These are phyloP conservation scores for Phoenicopterus ruber DNA, from an alignment of 2,113 vertebrate genomes.

Conservation along the genomic window DNA sequence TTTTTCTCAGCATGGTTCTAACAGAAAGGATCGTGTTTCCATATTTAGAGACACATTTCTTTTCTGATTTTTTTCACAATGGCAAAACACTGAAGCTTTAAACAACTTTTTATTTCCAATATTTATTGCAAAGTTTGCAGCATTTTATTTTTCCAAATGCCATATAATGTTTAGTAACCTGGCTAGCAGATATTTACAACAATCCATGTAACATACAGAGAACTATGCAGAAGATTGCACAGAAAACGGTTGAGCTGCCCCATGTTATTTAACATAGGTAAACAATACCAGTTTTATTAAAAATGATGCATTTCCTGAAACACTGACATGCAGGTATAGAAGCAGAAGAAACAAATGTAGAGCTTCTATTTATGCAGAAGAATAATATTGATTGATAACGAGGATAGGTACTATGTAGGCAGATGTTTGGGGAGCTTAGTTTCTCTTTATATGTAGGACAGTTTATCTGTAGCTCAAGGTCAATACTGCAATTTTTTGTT, in stretches of 20 bases:
- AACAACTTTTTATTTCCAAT: neutral
- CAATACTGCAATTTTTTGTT: neutral
- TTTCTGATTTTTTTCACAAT: neutral
- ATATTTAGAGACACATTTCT: neutral
- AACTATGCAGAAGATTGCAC: neutral
- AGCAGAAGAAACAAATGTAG: neutral
- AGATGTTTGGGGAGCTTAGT: neutral
- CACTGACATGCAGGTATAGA: neutral
- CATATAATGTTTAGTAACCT: neutral
- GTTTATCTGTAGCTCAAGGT: neutral
- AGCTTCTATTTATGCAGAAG: neutral
- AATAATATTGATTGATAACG: neutral
- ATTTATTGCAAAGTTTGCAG: neutral
- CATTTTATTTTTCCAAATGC: neutral
- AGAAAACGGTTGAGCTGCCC: neutral
- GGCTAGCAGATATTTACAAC: neutral
- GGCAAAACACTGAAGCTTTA: neutral
- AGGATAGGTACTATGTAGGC: neutral
- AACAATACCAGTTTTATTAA: neutral
- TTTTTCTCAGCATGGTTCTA: neutral
- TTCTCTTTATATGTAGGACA: neutral
- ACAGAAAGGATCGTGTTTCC: neutral
- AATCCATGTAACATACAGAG: neutral
- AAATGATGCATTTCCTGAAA: neutral
- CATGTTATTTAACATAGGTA: neutral